Conservation (phyloP, 2,113 vertebrate species). For the Hyperopisus bebe region DNA sequence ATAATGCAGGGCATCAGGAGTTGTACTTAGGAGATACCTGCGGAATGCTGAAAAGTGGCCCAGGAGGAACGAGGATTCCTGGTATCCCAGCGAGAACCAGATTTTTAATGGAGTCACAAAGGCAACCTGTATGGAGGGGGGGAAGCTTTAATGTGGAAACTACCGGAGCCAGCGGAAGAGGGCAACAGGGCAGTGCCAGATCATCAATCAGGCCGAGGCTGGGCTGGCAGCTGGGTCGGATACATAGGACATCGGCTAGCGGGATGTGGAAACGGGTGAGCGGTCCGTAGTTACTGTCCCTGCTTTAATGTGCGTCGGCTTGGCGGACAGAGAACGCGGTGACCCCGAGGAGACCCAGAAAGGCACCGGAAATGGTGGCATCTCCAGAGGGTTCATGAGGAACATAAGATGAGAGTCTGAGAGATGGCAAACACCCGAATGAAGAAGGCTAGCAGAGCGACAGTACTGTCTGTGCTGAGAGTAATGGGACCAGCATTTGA, state of each 20-base stretch:
- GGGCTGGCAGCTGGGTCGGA: conserved; percentile 32
- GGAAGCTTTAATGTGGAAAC: neutral
- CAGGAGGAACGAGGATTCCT: neutral
- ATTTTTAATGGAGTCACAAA: neutral
- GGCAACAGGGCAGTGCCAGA: conserved; percentile 54
- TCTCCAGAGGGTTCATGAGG: neutral
- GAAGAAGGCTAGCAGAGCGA: neutral
- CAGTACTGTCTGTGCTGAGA: conserved; percentile 37
- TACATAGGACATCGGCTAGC: conserved; percentile 53
- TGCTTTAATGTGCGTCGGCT: neutral
- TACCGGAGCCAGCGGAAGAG: conserved; percentile 33
- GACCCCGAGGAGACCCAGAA: neutral
- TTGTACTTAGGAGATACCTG: neutral
- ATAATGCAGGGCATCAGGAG: neutral
- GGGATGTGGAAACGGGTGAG: conserved; percentile 46
- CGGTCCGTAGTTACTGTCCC: conserved; percentile 18
- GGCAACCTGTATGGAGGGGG: neutral
- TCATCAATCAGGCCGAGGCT: conserved; percentile 49
- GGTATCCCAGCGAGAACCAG: neutral
- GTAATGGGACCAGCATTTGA: conserved; percentile 32
- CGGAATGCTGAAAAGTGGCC: neutral
- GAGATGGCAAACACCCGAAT: neutral
- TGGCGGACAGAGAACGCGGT: neutral
- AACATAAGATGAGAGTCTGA: neutral
- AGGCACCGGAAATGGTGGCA: neutral